These are phyloP conservation scores for Cheilosia vernalis DNA, from an alignment of 2,888 invertebrate species.

Conservation along the genomic window DNA sequence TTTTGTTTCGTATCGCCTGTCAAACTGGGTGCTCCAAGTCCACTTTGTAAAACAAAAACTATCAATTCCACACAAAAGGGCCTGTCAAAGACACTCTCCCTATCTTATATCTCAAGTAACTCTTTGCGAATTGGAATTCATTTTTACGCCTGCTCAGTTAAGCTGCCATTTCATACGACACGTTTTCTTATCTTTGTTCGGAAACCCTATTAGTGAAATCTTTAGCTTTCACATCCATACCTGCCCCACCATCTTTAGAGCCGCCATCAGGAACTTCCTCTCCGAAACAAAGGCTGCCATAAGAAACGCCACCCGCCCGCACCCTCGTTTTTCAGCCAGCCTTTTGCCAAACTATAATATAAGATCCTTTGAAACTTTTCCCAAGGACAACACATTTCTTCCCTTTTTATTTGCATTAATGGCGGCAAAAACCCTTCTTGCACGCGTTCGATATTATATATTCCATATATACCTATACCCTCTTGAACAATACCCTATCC, in stretches of 20 bases:
- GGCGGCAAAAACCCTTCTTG: constrained; percentile 36
- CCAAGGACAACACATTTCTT: constrained; percentile 34
- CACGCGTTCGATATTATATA: not conserved
- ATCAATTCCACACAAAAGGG: no score
- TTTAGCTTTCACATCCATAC: not conserved
- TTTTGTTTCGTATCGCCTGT: no score
- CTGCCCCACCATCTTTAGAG: constrained; percentile 2
- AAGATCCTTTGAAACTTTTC: constrained; percentile 36
- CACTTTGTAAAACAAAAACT: not conserved
- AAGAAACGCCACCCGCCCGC: constrained; percentile 4
- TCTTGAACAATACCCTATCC: not conserved
- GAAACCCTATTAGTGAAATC: not conserved
- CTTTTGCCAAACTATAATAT: constrained; percentile 6
- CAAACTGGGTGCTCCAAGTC: not conserved
- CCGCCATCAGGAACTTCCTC: constrained; percentile 11
- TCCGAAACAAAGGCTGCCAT: constrained; percentile 30
- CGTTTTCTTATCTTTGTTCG: not conserved
- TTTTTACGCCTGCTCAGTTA: constrained; percentile 34
- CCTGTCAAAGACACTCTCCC: not conserved
- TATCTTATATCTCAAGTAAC: not conserved
- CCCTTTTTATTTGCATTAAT: constrained; percentile 52
- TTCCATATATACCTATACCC: not conserved
- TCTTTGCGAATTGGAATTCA: constrained; percentile 9
- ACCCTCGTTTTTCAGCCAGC: not conserved
- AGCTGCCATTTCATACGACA: not conserved